Conservation (phyloP, 2,888 invertebrate genomes). For the Lepetodrilus schrolli region DNA sequence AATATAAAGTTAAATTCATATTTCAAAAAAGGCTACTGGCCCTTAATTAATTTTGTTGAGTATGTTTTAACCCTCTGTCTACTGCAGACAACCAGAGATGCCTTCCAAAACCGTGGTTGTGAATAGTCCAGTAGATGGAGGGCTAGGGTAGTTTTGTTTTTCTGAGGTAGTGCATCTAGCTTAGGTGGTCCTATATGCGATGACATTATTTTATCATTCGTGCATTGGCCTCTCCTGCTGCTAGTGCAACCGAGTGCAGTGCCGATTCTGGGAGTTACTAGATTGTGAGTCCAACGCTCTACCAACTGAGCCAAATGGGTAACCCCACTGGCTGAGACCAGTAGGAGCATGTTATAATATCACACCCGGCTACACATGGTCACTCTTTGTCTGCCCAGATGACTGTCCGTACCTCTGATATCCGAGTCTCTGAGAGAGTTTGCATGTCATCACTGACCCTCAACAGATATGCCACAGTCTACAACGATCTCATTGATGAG, state of each 20-base stretch:
- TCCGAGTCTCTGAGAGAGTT: slow-evolving; percentile 73
- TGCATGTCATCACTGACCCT: slow-evolving; percentile 73
- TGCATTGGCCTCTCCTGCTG: too few species aligned
- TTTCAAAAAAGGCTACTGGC: too few species aligned
- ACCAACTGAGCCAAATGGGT: too few species aligned
- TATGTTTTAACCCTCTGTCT: not conserved
- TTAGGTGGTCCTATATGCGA: not conserved
- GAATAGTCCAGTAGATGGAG: too few species aligned
- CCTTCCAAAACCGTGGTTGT: not conserved
- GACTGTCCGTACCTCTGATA: slow-evolving; percentile 72
- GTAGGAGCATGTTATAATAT: too few species aligned
- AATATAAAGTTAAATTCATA: too few species aligned
- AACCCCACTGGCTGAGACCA: too few species aligned
- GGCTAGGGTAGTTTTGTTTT: too few species aligned
- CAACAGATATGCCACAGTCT: slow-evolving; percentile 68
- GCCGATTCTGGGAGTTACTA: too few species aligned
- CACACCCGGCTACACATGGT: not conserved
- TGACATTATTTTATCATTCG: not conserved
- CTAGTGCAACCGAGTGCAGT: too few species aligned
- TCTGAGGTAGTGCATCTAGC: not conserved
- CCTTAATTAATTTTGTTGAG: not conserved
- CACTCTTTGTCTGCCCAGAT: slow-evolving; percentile 53
- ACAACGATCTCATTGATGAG: slow-evolving; percentile 74
- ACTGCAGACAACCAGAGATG: not conserved
- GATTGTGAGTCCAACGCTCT: too few species aligned